These are phyloP conservation scores for Drosophila baimaii DNA, from an alignment of 1,140 invertebrate genomes.

Conservation along the genomic window DNA sequence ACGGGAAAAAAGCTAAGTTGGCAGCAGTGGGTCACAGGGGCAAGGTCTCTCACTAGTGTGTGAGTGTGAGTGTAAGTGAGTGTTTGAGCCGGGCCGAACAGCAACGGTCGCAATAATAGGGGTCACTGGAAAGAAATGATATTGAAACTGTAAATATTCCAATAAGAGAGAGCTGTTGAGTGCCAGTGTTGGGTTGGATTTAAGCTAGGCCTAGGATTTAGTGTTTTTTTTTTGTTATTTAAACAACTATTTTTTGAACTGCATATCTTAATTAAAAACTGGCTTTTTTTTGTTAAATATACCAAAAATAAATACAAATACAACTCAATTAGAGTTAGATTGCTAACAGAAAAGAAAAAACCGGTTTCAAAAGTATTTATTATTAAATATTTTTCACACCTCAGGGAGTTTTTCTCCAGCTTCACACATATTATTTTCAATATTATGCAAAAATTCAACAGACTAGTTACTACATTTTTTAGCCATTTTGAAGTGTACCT, in stretches of 20 bases:
- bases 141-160: not conserved
- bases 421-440: not conserved
- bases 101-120: slow-evolving; percentile 1
- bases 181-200: not conserved
- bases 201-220: not conserved
- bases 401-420: not conserved
- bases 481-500: not conserved
- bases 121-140: no score
- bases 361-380: not conserved
- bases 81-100: slow-evolving; percentile 19
- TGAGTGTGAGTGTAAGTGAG: not conserved
- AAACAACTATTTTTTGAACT: not conserved
- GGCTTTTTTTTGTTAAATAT: not conserved
- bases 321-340: slow-evolving; percentile 2
- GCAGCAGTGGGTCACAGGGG: slow-evolving; percentile 45
- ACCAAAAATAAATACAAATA: slow-evolving; percentile 1
- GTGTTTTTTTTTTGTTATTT: not conserved
- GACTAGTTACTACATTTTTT: not conserved
- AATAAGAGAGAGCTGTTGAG: not conserved
- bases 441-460: not conserved
- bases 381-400: slow-evolving; percentile 3
- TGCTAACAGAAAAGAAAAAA: not conserved
- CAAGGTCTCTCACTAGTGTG: slow-evolving; percentile 17
- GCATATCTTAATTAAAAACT: not conserved
- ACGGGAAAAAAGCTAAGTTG: no score